Percentiles rank a stretch among this genome's conserved stretches.
phyloP scores from a whole-genome alignment of 1,140 invertebrate genomes.

The Euura lappo region DNA sequence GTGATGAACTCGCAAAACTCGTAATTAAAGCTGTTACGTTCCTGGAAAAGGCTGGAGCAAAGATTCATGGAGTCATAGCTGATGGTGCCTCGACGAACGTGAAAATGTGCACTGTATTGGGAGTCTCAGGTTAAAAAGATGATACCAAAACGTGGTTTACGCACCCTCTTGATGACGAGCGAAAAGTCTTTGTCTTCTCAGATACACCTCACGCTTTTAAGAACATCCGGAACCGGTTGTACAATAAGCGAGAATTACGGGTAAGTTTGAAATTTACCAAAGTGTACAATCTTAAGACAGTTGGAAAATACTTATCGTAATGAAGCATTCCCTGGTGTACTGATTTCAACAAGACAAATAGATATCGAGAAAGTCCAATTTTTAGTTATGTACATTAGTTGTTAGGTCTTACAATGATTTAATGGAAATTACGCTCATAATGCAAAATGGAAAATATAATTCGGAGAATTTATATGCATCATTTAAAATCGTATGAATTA shows the following conservation, averaged over 20 bases:
- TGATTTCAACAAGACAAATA: too few species aligned
- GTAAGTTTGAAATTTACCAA: conserved; percentile 3
- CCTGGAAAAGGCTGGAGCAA: conserved; percentile 17
- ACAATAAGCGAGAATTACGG: conserved; percentile 18
- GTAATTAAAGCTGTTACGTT: conserved; percentile 13
- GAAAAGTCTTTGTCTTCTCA: conserved; percentile 24
- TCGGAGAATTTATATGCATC: too few species aligned
- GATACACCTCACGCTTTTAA: conserved; percentile 26
- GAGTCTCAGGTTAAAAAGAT: conserved; percentile 12
- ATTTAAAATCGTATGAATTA: too few species aligned
- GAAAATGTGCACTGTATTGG: conserved; percentile 27
- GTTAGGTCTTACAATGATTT: too few species aligned
- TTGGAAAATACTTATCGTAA: too few species aligned
- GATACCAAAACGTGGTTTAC: conserved; percentile 16
- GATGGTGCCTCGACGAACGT: conserved; percentile 25
- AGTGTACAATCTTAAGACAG: too few species aligned
- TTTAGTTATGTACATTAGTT: too few species aligned
- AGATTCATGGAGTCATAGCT: conserved; percentile 17
- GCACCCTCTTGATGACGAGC: conserved; percentile 19
- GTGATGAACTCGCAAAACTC: conserved; percentile 20
- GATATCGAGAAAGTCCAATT: too few species aligned
- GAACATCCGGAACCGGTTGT: conserved; percentile 26
- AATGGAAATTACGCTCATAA: too few species aligned
- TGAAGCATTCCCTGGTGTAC: too few species aligned
- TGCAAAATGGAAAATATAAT: too few species aligned